Evolutionary conservation across 2,797 vertebrate genomes (phyloP).

Genomic region (Brachyalestes nurse): DNA sequence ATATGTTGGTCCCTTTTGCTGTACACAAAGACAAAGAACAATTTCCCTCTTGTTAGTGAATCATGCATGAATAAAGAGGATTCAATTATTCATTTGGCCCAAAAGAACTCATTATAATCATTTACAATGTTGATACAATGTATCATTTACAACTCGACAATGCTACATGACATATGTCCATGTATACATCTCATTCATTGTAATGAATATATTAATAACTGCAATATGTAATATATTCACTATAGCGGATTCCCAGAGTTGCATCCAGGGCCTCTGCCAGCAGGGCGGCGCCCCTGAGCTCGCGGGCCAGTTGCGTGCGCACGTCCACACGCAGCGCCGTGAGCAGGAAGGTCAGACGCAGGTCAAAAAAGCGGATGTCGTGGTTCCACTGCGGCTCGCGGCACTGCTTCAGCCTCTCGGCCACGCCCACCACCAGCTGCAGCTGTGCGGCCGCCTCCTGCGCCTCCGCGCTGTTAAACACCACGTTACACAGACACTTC

Average conservation of each 20-base stretch:
- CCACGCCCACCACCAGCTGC: slow-evolving; percentile 81
- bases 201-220: slow-evolving; percentile 10
- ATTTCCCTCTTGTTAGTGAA: slow-evolving; percentile 65
- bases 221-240: not conserved
- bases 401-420: slow-evolving; percentile 83
- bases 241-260: slow-evolving; percentile 72
- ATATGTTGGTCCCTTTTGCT: slow-evolving; percentile 76
- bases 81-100: slow-evolving; percentile 69
- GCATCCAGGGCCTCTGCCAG: slow-evolving; percentile 85
- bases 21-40: slow-evolving; percentile 78
- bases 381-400: slow-evolving; percentile 79
- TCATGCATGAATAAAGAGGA: slow-evolving; percentile 64
- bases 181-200: slow-evolving; percentile 9
- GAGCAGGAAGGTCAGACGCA: slow-evolving; percentile 89
- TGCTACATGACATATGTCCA: slow-evolving; percentile 36
- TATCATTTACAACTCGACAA: not conserved
- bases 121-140: slow-evolving; percentile 29
- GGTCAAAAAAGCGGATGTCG: slow-evolving; percentile 88
- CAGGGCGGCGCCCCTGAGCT: slow-evolving; percentile 85
- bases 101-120: slow-evolving; percentile 33
- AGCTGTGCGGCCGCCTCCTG: slow-evolving; percentile 83
- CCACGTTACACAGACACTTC: slow-evolving; percentile 91
- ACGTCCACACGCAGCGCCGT: slow-evolving; percentile 86
- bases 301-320: slow-evolving; percentile 83
- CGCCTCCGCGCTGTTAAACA: slow-evolving; percentile 84